These are phyloP conservation scores for Caprella mutica DNA, from an alignment of 2,888 invertebrate genomes.

Conservation along the genomic window DNA sequence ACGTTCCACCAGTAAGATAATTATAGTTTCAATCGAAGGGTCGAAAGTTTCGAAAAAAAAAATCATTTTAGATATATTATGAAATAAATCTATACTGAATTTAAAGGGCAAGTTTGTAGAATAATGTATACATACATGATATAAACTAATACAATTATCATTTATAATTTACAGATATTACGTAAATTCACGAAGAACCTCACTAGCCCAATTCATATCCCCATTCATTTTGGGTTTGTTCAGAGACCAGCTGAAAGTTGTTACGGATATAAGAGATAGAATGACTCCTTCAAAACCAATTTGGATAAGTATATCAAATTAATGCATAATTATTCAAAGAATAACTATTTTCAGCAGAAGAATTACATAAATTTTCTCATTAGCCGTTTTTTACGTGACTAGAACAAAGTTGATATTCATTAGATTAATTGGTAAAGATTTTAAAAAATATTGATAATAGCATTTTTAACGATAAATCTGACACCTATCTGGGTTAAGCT, in stretches of 20 bases:
- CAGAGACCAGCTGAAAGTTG: conserved; percentile 10
- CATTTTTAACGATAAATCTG: too few species aligned
- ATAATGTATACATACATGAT: too few species aligned
- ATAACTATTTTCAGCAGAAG: too few species aligned
- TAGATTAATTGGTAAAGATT: too few species aligned
- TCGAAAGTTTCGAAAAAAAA: too few species aligned
- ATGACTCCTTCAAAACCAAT: conserved; percentile 16
- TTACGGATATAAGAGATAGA: conserved; percentile 10
- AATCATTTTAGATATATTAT: neutral
- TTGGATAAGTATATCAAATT: conserved; percentile 28
- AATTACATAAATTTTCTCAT: too few species aligned
- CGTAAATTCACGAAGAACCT: conserved; percentile 52
- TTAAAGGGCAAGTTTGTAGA: too few species aligned
- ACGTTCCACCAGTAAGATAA: conserved; percentile 61
- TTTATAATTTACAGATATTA: conserved; percentile 38
- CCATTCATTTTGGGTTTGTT: conserved; percentile 39
- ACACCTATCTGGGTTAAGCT: too few species aligned
- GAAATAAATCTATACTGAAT: neutral
- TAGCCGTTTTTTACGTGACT: too few species aligned
- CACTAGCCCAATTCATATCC: conserved; percentile 52
- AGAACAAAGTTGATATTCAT: too few species aligned
- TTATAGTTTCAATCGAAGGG: neutral
- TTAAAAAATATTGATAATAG: too few species aligned
- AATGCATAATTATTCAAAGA: too few species aligned
- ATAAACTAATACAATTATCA: neutral